Base-by-base conservation (phyloP, 2,888 invertebrate genomes). In the Thelaira solivaga region DNA sequence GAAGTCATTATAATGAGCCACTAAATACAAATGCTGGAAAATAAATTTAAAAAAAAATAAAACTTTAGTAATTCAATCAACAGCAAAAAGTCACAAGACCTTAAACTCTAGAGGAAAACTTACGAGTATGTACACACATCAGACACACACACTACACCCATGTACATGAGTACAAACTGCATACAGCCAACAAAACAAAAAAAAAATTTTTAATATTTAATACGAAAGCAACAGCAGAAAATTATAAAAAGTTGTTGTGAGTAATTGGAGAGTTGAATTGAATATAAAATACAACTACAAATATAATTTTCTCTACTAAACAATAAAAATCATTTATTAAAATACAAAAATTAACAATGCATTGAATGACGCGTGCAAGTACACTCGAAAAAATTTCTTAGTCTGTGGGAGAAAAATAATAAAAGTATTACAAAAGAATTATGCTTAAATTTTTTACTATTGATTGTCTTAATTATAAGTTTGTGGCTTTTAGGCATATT, bases 11-110 rank as follows among this genome's bases (percentile, higher is more conserved):
- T 51, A 51, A 71, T 69, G 59, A 61, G 51, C 51, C 24, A 34
- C 41, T 71, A 51, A 61, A 61, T 43, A 51, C 61, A 18, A 43
- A 31, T 53, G 34, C 11, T n/a, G n/a, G n/a, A n/a, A 47, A 49
- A 57, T 29, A 20, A 29, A 13, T 29, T 10, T n/a, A n/a, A n/a
- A n/a, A n/a, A n/a, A 39, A 57, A 47, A 29, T 20, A 13, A 68
- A 69, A 47, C 31, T 13, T 34, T 22, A 47, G 22, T 34, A 16
- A 47, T 47, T 62, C 53, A 53, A 20, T 53, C 34, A 53, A 51
- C 59, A 45, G n/a, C 24, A 43, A 61, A 71, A 71, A 78, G 78
- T 74, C 74, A 74, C 74, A 78, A 78, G 78, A 78, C 78, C 78
- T 78, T 74, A 74, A 74, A 74, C 69, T 71, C 41, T 55, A 53